Evolutionary conservation across 2,888 invertebrate species (phyloP), one percentile per base, ranked within the genome.

Genomic region (Drosophila atripex): DNA sequence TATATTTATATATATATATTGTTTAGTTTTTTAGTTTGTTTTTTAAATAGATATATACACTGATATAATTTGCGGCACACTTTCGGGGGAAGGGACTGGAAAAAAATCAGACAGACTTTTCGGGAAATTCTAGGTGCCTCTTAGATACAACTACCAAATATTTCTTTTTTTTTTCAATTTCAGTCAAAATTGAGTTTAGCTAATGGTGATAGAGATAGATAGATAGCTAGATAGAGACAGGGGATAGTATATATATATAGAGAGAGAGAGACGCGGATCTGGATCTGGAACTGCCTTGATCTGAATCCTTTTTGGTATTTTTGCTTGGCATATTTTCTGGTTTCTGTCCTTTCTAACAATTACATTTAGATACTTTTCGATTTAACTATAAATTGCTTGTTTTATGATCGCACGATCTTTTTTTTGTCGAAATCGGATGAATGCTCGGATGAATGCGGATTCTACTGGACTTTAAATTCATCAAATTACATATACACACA

Each of bases 401-500:
- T 28, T 54, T 35, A 45, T 59, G 57, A 25, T 21, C 16, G 28
- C 9, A n/a, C n/a, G n/a, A n/a, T n/a, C n/a, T n/a, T n/a, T 25
- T 28, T 28, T 28, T 28, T 9, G 8, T 28, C 28, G 9, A 28
- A 28, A 28, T n/a, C n/a, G n/a, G n/a, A n/a, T 45, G 1, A 28
- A n/a, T 41, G 14, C 7, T 9, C 11, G 32, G 16, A 16, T 56
- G 51, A 25, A 16, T 52, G 49, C 14, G 35, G 35, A 14, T 9
- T 41, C 39, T 53, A 28, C 41, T 51, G 32, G 50, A 49, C 38
- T 43, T 70, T 68, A 76, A 75, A 63, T 85, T 80, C 65, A 52
- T 78, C 49, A n/a, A 70, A 77, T 77, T 78, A 80, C 78, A 68
- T 14, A 83, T 72, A 84, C 73, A 74, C 72, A 75, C 77, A 71